Evolutionary conservation across 2,113 vertebrate species (phyloP).

Genomic region (Prochilodus magdalenae): DNA sequence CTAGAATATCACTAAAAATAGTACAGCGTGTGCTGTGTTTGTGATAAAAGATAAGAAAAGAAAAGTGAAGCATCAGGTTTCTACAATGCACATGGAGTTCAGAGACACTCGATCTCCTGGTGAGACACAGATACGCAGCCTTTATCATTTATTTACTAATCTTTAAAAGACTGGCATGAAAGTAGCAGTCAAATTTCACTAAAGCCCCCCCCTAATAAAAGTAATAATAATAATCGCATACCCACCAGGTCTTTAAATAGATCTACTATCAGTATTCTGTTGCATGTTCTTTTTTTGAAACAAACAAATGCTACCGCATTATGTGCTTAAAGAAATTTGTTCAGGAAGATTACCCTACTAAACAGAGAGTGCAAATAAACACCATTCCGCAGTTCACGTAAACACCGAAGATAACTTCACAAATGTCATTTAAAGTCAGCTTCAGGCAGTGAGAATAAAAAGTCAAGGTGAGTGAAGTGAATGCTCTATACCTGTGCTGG

Average conservation of each 20-base stretch:
- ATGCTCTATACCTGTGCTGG: slow-evolving; percentile 72
- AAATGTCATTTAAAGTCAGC: not conserved
- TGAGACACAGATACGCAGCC: slow-evolving; percentile 18
- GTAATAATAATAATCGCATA: too few species aligned
- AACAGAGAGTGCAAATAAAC: too few species aligned
- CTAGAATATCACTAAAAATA: not conserved
- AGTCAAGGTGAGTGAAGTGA: not conserved
- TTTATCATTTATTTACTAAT: slow-evolving; percentile 44
- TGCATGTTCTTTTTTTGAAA: too few species aligned
- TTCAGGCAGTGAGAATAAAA: not conserved
- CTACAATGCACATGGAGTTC: not conserved
- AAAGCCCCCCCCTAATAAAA: too few species aligned
- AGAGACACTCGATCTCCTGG: slow-evolving; percentile 35
- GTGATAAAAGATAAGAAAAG: not conserved
- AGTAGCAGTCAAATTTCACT: not conserved
- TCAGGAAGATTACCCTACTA: too few species aligned
- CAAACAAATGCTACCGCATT: too few species aligned
- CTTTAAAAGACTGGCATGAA: not conserved
- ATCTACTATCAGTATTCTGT: too few species aligned
- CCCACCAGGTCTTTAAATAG: too few species aligned
- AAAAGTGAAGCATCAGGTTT: slow-evolving; percentile 32
- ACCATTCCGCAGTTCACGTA: too few species aligned
- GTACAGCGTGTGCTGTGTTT: not conserved
- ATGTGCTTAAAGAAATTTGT: too few species aligned
- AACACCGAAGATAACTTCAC: too few species aligned